Conservation (phyloP, 2,113 vertebrate genomes). For the Procavia capensis region DNA sequence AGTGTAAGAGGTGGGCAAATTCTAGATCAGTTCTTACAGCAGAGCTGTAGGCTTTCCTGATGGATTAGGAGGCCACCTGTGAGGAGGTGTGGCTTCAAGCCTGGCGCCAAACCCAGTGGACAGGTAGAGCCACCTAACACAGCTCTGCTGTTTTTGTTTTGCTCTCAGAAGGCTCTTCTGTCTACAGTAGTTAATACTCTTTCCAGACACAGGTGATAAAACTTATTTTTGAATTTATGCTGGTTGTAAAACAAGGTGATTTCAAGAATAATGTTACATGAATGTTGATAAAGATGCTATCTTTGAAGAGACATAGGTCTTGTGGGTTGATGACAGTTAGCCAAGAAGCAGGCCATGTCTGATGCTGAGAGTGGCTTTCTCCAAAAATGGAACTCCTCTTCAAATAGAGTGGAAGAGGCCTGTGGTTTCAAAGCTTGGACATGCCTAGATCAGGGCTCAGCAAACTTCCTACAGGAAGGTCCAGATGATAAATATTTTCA, state of each 20-base stretch:
- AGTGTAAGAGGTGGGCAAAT: background rate
- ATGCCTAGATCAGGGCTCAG: background rate
- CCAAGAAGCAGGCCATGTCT: background rate
- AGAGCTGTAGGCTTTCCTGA: background rate
- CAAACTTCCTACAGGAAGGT: background rate
- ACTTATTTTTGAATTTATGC: background rate
- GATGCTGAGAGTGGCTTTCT: background rate
- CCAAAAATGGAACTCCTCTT: background rate
- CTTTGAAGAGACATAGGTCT: background rate
- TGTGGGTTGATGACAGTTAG: background rate
- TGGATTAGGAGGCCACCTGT: background rate
- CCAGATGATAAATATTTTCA: background rate
- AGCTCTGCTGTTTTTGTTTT: background rate
- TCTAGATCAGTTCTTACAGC: background rate
- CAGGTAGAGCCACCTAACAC: background rate
- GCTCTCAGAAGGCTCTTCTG: background rate
- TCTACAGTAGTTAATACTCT: background rate
- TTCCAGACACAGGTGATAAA: background rate
- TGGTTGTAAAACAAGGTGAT: background rate
- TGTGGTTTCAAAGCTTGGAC: background rate
- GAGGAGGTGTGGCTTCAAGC: background rate
- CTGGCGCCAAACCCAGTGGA: accelerated
- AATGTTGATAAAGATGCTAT: background rate
- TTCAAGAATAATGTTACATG: background rate
- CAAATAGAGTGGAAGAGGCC: background rate